Conservation (phyloP, 2,797 vertebrate genomes). For the Lagodon rhomboides region DNA sequence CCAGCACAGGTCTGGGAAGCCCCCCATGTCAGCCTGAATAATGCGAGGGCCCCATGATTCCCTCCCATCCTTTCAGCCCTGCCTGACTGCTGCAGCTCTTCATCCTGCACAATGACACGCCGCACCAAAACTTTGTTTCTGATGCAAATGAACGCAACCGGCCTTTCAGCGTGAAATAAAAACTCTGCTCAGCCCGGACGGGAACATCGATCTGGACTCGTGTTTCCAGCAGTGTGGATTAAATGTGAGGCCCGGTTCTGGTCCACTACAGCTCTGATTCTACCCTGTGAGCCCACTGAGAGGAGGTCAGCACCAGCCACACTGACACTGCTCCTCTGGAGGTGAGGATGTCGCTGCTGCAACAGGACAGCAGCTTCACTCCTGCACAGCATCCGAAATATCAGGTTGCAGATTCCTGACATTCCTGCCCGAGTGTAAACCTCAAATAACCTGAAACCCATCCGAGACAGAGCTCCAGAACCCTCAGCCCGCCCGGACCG, state of each 20-base stretch:
- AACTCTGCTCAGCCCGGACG: constrained; percentile 35
- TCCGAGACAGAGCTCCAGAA: too few species aligned
- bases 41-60: constrained; percentile 90
- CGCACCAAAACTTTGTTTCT: constrained; percentile 95
- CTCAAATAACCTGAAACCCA: constrained; percentile 6
- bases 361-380: neutral
- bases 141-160: constrained; percentile 92
- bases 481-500: too few species aligned
- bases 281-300: neutral
- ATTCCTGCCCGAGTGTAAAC: constrained; percentile 86
- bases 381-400: constrained; percentile 58
- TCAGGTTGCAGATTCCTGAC: constrained; percentile 94
- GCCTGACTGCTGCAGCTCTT: constrained; percentile 92
- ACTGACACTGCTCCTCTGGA: too few species aligned
- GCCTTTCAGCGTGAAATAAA: constrained; percentile 83
- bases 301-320: neutral
- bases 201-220: too few species aligned
- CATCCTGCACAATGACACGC: constrained; percentile 93
- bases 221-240: neutral
- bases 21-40: constrained; percentile 87
- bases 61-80: constrained; percentile 87
- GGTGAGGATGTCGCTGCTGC: too few species aligned
- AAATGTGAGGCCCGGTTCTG: neutral
- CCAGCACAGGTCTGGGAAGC: constrained; percentile 86
- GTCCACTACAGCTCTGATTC: too few species aligned